A percentile compares a stretch with the other conserved stretches of the same genome.
These are phyloP conservation scores for Neostethus bicornis DNA, from an alignment of 2,797 vertebrate genomes.

Conservation along the genomic window DNA sequence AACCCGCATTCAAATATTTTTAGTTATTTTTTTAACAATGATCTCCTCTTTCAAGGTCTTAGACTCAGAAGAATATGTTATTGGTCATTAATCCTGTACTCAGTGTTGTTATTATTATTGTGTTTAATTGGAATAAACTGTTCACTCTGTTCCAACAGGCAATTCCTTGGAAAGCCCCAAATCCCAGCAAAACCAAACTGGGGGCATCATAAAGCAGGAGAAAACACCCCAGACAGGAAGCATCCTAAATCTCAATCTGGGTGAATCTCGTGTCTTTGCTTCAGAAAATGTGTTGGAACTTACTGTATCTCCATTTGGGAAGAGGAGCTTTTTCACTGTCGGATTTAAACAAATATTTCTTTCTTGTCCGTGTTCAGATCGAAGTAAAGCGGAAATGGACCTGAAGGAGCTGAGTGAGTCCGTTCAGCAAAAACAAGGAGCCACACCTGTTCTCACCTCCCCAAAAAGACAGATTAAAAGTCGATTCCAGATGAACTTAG, in stretches of 20 bases:
- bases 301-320: neutral
- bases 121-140: neutral
- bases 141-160: conserved; percentile 77
- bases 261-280: conserved; percentile 72
- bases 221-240: conserved; percentile 88
- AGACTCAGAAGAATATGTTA: too few relatives aligned
- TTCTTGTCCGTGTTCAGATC: conserved; percentile 77
- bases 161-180: conserved; percentile 89
- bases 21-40: too few relatives aligned
- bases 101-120: too few relatives aligned
- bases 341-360: neutral
- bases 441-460: conserved; percentile 86
- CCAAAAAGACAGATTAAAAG: conserved; percentile 94
- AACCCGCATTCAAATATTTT: too few relatives aligned
- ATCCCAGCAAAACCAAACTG: conserved; percentile 86
- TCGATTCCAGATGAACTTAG: conserved; percentile 95
- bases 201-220: conserved; percentile 84
- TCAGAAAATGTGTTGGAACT: neutral
- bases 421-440: conserved; percentile 87
- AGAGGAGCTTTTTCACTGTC: neutral
- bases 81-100: too few relatives aligned
- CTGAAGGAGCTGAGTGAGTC: conserved; percentile 95
- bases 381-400: conserved; percentile 98
- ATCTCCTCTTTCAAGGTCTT: too few relatives aligned
- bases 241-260: conserved; percentile 97